Percentiles rank a stretch among this genome's conserved stretches.
Conservation (phyloP, 2,113 vertebrate species). For the Catharus minimus region DNA sequence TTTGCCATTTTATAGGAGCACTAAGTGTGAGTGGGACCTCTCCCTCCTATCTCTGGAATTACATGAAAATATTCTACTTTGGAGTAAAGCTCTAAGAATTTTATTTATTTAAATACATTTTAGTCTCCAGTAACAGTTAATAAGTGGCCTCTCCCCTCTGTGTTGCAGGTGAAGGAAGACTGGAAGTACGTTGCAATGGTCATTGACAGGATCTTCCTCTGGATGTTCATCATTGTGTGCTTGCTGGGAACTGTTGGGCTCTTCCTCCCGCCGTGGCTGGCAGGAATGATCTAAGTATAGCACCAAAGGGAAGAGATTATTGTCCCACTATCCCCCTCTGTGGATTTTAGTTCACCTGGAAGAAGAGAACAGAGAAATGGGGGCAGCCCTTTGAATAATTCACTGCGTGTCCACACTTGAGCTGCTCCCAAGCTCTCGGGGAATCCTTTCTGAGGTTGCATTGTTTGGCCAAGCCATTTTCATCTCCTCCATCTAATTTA, state of each 20-base stretch:
- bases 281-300: constrained; percentile 90
- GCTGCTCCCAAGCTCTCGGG: not conserved
- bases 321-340: not conserved
- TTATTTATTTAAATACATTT: not conserved
- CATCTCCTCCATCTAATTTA: constrained; percentile 25
- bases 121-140: not conserved
- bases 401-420: not conserved
- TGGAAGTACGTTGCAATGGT: constrained; percentile 99
- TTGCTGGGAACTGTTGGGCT: constrained; percentile 94
- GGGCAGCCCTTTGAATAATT: constrained; percentile 17
- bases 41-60: not conserved
- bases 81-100: not conserved
- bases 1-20: not conserved
- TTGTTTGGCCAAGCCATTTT: not conserved
- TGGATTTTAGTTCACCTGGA: constrained; percentile 15
- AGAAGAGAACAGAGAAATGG: not conserved
- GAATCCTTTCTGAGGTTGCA: not conserved
- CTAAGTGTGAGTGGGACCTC: accelerated
- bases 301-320: not conserved
- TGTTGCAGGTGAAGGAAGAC: constrained; percentile 91
- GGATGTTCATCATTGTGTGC: constrained; percentile 96
- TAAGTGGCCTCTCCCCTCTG: not conserved
- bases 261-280: constrained; percentile 95
- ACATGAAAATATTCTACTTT: not conserved
- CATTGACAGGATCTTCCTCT: constrained; percentile 97